Base-by-base conservation (phyloP, 1,140 invertebrate species). In the Tetramorium parvispinum region DNA sequence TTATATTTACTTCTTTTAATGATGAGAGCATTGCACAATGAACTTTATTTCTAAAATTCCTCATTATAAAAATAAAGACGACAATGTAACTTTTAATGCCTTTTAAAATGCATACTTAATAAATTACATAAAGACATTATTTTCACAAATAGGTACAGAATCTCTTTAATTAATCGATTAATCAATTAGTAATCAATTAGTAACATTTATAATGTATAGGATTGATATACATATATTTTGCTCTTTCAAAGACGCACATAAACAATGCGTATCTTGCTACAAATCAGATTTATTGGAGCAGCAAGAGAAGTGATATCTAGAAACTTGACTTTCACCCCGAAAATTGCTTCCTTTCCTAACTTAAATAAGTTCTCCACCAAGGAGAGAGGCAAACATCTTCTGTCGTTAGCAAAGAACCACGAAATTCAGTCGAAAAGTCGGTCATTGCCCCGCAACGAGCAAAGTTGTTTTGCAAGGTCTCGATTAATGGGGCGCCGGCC, bases 401-500 rank as follows among this genome's bases (percentile, higher is more conserved):
- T 40, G 32, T 53, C 61, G 59, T 16, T 6, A 68, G 10, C 18
- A 53, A 4, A 53, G 21, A 37, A 37, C 24, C 51, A 11, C 24
- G 27, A 83, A 73, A 83, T 73, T 83, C 55, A 8, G 27, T 61
- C 37, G 53, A 59, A 70, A 83, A 75, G 68, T 83, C 40, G 40
- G 68, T 61, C 55, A 61, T 57, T 70, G 66, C 11, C 43, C 61
- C 46, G 16, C 61, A 66, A 73, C 11, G 55, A 49, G 40, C 43
- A 18, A 8, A 61, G 27, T 75, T 78, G 59, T 85, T 85, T 40
- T 51, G 82, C 57, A 78, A 85, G 51, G 32, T 70, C 55, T 75
- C 68, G 53, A 59, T 75, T 73, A 83, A 83, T 43, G 4, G n/a
- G 21, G 71, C 57, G 43, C 18, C 57, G 27, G 43, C n/a, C 49